Evolutionary conservation across 2,888 invertebrate genomes (phyloP).

Genomic region (Stomorhina lunata): DNA sequence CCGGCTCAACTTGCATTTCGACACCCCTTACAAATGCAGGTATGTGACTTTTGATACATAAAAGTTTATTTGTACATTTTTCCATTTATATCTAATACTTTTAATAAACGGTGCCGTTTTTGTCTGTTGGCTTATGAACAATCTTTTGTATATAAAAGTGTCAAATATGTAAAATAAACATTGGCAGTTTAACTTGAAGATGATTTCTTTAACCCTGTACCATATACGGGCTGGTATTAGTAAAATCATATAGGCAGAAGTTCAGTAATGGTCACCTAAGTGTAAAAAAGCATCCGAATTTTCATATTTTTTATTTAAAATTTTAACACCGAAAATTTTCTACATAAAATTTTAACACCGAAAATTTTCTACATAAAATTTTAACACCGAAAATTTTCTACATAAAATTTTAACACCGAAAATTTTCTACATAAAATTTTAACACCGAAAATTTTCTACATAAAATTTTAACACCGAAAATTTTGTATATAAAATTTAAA

Average conservation of each 20-base stretch:
- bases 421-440: no score
- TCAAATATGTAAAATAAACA: constrained; percentile 19
- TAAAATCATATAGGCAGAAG: not conserved
- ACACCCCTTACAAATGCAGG: constrained; percentile 7
- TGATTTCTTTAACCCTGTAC: constrained; percentile 16
- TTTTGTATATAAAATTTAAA: no score
- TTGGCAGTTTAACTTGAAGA: constrained; percentile 10
- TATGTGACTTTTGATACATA: not conserved
- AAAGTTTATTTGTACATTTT: not conserved
- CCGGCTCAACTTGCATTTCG: constrained; percentile 62
- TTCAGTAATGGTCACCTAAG: no score
- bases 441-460: no score
- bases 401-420: no score
- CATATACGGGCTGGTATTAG: not conserved
- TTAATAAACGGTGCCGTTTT: not conserved
- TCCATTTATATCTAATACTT: not conserved
- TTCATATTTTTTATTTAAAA: no score
- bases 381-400: no score
- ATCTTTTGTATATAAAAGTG: constrained; percentile 20
- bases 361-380: no score
- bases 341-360: no score
- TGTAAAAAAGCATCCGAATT: no score
- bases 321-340: no score
- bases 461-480: no score
- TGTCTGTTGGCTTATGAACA: constrained; percentile 17